These are phyloP conservation scores for Xenentodon cancila DNA, from an alignment of 2,797 vertebrate genomes.

Conservation along the genomic window DNA sequence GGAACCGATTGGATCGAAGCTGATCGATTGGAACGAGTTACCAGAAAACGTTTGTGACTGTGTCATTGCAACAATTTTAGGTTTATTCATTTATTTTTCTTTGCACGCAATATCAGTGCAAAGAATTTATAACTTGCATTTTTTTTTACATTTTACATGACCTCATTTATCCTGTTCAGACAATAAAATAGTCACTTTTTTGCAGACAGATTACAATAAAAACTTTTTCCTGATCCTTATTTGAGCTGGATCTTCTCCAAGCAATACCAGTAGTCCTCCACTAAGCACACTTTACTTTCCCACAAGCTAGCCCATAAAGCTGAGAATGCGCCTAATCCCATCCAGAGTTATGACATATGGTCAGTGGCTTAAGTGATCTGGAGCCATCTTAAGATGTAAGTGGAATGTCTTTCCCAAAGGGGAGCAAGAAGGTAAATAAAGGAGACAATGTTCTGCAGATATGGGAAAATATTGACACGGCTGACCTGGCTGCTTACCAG, in stretches of 20 bases:
- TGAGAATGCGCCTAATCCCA: conserved; percentile 75
- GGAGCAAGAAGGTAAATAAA: conserved; percentile 66
- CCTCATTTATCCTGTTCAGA: neutral
- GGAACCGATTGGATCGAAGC: neutral
- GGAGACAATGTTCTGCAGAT: conserved; percentile 64
- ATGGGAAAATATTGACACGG: conserved; percentile 72
- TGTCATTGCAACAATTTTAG: neutral
- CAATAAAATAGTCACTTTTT: no score
- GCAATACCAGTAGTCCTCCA: conserved; percentile 6
- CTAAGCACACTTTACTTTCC: conserved; percentile 58
- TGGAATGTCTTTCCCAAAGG: conserved; percentile 64
- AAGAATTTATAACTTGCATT: no score
- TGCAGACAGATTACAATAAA: no score
- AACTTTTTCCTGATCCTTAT: neutral
- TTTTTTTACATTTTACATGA: neutral
- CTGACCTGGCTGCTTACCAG: conserved; percentile 61
- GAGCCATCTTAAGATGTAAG: conserved; percentile 61
- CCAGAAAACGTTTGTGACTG: neutral
- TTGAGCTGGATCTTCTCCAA: conserved; percentile 9
- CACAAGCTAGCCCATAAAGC: conserved; percentile 63
- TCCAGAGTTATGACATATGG: conserved; percentile 76
- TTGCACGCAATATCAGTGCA: no score
- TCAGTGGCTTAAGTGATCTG: conserved; percentile 71
- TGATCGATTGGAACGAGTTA: neutral
- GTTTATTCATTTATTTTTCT: no score